A percentile compares a stretch with the other conserved stretches of the same genome.
These are phyloP conservation scores for Micromussa lordhowensis DNA, from an alignment of 92 coral and sea anemone species.

Conservation along the genomic window DNA sequence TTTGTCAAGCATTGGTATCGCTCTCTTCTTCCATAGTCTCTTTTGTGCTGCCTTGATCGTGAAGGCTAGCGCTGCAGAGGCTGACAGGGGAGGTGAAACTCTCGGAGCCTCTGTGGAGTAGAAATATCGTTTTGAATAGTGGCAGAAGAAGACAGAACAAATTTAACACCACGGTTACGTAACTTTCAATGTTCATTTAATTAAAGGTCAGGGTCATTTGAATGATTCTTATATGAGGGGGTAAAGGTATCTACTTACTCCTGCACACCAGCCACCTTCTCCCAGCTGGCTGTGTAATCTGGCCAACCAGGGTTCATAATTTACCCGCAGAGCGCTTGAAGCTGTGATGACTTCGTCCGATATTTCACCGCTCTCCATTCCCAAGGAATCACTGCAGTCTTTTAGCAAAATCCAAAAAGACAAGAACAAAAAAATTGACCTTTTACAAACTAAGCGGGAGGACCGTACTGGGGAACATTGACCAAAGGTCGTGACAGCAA, in stretches of 20 bases:
- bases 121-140: not conserved
- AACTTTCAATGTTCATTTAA: too few species aligned
- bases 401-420: not conserved
- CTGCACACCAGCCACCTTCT: slow-evolving; percentile 70
- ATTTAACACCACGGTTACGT: too few species aligned
- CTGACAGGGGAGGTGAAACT: too few species aligned
- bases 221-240: not conserved
- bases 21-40: too few species aligned
- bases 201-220: not conserved
- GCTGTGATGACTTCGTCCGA: slow-evolving; percentile 55
- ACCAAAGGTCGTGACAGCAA: too few species aligned
- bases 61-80: too few species aligned
- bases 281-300: slow-evolving; percentile 60
- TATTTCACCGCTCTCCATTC: slow-evolving; percentile 59
- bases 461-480: too few species aligned
- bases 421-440: not conserved
- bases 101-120: too few species aligned
- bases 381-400: slow-evolving; percentile 64
- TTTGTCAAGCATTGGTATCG: not conserved
- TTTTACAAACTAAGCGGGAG: too few species aligned
- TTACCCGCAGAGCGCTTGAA: slow-evolving; percentile 61
- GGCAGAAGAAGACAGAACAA: not conserved
- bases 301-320: slow-evolving; percentile 60
- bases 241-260: not conserved
- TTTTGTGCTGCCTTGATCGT: too few species aligned